Conservation (phyloP, 37 sponge, comb jelly and placozoan genomes). For the Dysidea cf. avara region DNA sequence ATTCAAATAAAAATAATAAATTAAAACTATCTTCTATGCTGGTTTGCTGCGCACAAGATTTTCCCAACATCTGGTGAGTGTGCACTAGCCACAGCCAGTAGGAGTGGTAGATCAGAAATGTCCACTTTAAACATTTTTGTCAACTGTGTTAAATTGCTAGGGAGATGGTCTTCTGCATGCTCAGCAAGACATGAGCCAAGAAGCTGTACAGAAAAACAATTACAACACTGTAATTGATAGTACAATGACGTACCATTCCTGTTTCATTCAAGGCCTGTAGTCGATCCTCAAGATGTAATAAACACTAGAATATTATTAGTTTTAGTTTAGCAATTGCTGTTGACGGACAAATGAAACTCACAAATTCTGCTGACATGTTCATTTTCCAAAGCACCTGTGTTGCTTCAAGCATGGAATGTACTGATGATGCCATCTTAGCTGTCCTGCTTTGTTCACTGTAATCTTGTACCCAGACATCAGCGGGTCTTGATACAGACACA, state of each 20-base stretch:
- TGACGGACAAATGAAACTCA: slow-evolving; percentile 18
- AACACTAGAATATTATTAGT: slow-evolving; percentile 31
- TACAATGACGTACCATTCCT: slow-evolving; percentile 9
- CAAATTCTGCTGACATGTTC: slow-evolving; percentile 67
- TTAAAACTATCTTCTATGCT: too few species aligned
- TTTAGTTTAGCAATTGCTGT: neutral
- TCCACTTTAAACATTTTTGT: neutral
- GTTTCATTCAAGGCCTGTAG: slow-evolving; percentile 47
- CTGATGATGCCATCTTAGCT: slow-evolving; percentile 14
- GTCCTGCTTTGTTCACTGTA: slow-evolving; percentile 6
- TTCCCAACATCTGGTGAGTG: slow-evolving; percentile 25
- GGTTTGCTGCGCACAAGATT: too few species aligned
- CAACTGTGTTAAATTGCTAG: too few species aligned
- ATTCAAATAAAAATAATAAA: too few species aligned
- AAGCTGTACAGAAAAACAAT: too few species aligned
- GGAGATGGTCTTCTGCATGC: too few species aligned
- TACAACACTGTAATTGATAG: too few species aligned
- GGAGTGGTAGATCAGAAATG: slow-evolving; percentile 19
- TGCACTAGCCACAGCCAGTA: slow-evolving; percentile 53
- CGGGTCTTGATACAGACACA: neutral
- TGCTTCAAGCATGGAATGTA: slow-evolving; percentile 41
- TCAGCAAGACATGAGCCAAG: too few species aligned
- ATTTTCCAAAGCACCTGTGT: slow-evolving; percentile 49
- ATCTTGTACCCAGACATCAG: slow-evolving; percentile 22
- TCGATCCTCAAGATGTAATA: slow-evolving; percentile 52